phyloP scores from a whole-genome alignment of 2,888 invertebrate species.

The Blastobasis lacticolella region DNA sequence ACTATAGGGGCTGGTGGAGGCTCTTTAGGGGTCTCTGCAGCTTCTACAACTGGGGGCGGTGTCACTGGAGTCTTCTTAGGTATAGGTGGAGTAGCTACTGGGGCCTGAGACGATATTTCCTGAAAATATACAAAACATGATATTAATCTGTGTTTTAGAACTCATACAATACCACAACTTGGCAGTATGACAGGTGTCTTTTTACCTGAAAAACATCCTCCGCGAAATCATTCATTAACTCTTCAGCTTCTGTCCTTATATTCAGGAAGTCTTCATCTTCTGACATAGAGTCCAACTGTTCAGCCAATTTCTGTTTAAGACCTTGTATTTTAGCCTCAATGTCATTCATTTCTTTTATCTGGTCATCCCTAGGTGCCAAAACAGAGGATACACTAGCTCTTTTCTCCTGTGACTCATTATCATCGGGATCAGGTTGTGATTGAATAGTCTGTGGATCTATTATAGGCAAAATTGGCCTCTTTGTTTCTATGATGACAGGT shows the following conservation, averaged over 20 bases:
- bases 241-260: slow-evolving; percentile 77
- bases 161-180: not conserved
- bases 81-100: slow-evolving; percentile 37
- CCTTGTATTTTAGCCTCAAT: slow-evolving; percentile 78
- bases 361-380: slow-evolving; percentile 34
- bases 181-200: not conserved
- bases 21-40: slow-evolving; percentile 10
- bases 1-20: slow-evolving; percentile 26
- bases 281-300: slow-evolving; percentile 71
- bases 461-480: slow-evolving; percentile 54
- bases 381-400: slow-evolving; percentile 12
- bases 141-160: not conserved
- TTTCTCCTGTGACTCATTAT: slow-evolving; percentile 22
- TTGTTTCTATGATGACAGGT: slow-evolving; percentile 32
- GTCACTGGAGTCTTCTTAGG: slow-evolving; percentile 14
- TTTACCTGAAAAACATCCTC: slow-evolving; percentile 64
- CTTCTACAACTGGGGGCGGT: slow-evolving; percentile 19
- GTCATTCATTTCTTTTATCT: slow-evolving; percentile 55
- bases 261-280: slow-evolving; percentile 79
- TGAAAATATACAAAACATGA: slow-evolving; percentile 20
- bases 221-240: slow-evolving; percentile 66
- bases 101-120: slow-evolving; percentile 49
- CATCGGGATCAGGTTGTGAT: slow-evolving; percentile 21
- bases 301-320: slow-evolving; percentile 55
- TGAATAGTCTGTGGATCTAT: slow-evolving; percentile 59